Base-by-base conservation (phyloP, 37 sponge, comb jelly and placozoan species). In the Bolinopsis microptera region DNA sequence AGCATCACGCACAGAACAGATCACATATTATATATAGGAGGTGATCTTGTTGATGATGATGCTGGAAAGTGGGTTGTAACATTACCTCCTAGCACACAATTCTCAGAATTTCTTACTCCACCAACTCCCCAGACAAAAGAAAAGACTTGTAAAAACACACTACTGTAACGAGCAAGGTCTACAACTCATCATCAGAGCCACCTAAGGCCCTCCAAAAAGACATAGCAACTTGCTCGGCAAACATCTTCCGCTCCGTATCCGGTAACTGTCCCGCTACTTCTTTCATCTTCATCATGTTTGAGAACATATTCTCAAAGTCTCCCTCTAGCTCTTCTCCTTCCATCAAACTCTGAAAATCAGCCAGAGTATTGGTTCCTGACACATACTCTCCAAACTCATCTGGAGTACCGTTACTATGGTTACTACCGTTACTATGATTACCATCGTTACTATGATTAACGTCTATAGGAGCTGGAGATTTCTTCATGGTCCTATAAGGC, bases 171-270 rank as follows among this genome's bases (percentile, higher is more conserved):
- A n/a, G n/a, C n/a, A n/a, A n/a, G n/a, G n/a, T n/a, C 37, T 35
- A 77, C 80, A 77, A 77, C 61, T 86, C 90, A 86, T 86, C 90
- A 86, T 86, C 90, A 5, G 90, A 86, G 0, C 90, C 90, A 5
- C 90, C 90, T 48, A 86, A 36, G n/a, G 90, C 90, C 3, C 30
- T 16, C 41, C 61, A 86, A 34, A 86, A 86, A 23, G 90, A 86
- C 90, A 86, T 86, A 48, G 90, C 90, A 0, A 86, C 90, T 48
- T 86, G 41, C 35, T 86, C 90, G 0, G 90, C 90, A 27, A 30
- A 86, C 90, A 25, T 39, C 90, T 41, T 86, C 61, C 90, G 1
- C 30, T 86, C 90, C 0, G 27, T 34, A n/a, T 39, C 61, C 2
- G 90, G 61, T 24, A 86, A 24, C 61, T 41, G 26, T 23, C 36